A percentile compares a stretch with the other conserved stretches of the same genome.
These are phyloP conservation scores for Physella acuta DNA, from an alignment of 1,140 invertebrate species.

Conservation along the genomic window DNA sequence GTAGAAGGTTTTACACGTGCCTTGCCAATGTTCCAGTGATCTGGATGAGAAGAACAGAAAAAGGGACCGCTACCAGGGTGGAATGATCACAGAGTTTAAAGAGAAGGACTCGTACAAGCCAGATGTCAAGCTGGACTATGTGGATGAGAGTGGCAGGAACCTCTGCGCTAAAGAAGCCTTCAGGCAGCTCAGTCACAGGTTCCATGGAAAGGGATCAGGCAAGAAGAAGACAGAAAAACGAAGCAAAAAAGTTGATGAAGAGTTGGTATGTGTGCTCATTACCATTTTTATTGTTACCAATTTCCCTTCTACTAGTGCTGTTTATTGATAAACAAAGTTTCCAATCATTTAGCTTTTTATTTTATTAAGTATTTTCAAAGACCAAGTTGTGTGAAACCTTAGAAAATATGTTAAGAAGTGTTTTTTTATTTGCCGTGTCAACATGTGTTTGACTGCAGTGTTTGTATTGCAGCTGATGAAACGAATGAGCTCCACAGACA, in stretches of 20 bases:
- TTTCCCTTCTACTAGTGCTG: no score
- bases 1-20: neutral
- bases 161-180: constrained; percentile 96
- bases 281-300: no score
- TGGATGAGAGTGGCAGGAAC: constrained; percentile 90
- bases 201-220: constrained; percentile 98
- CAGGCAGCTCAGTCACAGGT: constrained; percentile 85
- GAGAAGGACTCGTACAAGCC: constrained; percentile 93
- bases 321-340: no score
- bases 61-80: constrained; percentile 73
- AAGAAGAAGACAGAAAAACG: constrained; percentile 98
- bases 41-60: constrained; percentile 76
- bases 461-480: constrained; percentile 83
- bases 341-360: neutral
- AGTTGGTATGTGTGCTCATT: constrained; percentile 67
- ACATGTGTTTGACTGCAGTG: constrained; percentile 2
- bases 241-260: constrained; percentile 91
- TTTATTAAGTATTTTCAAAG: neutral
- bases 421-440: no score
- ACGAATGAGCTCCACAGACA: constrained; percentile 98
- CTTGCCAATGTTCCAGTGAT: no score
- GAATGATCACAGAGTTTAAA: constrained; percentile 85
- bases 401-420: no score
- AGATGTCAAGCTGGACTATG: constrained; percentile 95
- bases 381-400: neutral